Evolutionary conservation across 2,888 invertebrate species (phyloP).

Genomic region (Sisyra terminalis): DNA sequence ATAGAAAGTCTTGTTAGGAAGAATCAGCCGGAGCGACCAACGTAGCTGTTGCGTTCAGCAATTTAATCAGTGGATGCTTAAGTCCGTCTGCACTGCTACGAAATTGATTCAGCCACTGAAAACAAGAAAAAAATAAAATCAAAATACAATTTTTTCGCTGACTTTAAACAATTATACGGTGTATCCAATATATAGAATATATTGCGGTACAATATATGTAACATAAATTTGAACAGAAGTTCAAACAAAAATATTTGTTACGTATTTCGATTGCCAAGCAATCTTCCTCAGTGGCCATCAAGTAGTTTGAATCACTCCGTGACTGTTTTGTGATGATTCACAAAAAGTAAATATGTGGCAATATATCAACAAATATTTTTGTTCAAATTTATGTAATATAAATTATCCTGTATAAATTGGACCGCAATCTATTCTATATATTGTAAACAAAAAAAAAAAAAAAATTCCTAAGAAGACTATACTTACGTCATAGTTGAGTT

Average conservation of each 20-base stretch:
- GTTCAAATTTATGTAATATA: too few species aligned
- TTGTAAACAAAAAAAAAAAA: slow-evolving; percentile 10
- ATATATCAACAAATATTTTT: background rate
- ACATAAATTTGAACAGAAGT: too few species aligned
- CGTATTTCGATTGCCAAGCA: too few species aligned
- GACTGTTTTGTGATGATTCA: too few species aligned
- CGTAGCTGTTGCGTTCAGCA: slow-evolving; percentile 20
- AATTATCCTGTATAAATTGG: background rate
- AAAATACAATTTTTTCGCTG: too few species aligned
- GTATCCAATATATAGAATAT: too few species aligned
- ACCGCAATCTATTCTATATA: slow-evolving; percentile 15
- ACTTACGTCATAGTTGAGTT: slow-evolving; percentile 40
- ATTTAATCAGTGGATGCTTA: slow-evolving; percentile 31
- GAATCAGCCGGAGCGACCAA: background rate
- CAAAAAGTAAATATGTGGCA: too few species aligned
- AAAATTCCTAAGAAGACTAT: background rate
- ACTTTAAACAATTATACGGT: too few species aligned
- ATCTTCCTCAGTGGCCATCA: too few species aligned
- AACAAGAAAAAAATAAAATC: slow-evolving; percentile 8
- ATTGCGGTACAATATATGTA: too few species aligned
- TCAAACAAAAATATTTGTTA: too few species aligned
- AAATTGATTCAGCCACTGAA: slow-evolving; percentile 39
- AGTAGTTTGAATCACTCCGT: too few species aligned
- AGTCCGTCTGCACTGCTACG: slow-evolving; percentile 33
- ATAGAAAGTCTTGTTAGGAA: background rate